Percentiles rank a stretch among this genome's conserved stretches.
Evolutionary conservation across 1,140 invertebrate genomes (phyloP).

Genomic region (Magallana ariakensis): DNA sequence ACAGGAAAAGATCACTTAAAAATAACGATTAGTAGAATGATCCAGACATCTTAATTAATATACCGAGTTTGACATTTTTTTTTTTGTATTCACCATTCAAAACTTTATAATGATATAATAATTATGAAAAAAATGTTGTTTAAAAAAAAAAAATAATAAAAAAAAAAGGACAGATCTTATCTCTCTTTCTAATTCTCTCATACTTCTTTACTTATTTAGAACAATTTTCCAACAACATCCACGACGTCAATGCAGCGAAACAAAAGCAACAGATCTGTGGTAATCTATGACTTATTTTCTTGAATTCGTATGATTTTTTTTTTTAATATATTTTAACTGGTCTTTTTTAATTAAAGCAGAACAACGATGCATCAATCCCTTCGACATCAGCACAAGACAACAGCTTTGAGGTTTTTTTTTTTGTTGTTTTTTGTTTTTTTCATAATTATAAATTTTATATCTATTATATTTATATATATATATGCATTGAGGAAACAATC

Average conservation of each 20-base stretch:
- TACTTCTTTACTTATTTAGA: slow-evolving; percentile 5
- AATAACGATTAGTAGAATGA: slow-evolving; percentile 8
- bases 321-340: neutral
- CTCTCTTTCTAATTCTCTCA: slow-evolving; percentile 2
- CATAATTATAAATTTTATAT: slow-evolving; percentile 5
- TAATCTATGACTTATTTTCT: slow-evolving; percentile 5
- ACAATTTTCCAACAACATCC: slow-evolving; percentile 16
- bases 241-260: slow-evolving; percentile 14
- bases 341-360: slow-evolving; percentile 14
- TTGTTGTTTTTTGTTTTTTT: neutral
- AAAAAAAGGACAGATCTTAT: slow-evolving; percentile 15
- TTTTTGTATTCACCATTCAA: neutral
- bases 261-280: slow-evolving; percentile 14
- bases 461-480: neutral
- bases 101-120: slow-evolving; percentile 14
- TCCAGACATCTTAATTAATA: slow-evolving; percentile 22
- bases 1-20: slow-evolving; percentile 4
- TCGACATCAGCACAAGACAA: slow-evolving; percentile 10
- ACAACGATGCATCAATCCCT: slow-evolving; percentile 11
- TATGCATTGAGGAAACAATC: neutral
- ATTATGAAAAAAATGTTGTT: neutral
- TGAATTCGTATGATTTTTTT: slow-evolving; percentile 15
- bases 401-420: neutral
- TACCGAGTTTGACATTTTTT: neutral
- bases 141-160: neutral